Evolutionary conservation across 2,888 invertebrate genomes (phyloP).

Genomic region (Caenorhabditis drosophilae): DNA sequence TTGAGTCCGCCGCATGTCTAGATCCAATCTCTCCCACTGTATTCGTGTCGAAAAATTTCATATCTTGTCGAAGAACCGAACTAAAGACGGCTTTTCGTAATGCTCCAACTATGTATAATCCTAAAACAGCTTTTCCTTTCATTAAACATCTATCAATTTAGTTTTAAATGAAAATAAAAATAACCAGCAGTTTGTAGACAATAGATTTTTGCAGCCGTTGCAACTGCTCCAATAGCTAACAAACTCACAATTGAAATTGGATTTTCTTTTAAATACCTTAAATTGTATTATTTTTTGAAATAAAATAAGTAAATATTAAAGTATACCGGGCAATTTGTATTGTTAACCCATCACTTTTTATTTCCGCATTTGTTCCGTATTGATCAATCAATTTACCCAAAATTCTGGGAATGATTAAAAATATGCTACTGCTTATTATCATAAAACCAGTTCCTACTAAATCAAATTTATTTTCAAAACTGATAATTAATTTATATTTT

Average conservation of each 20-base stretch:
- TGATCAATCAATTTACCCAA: slow-evolving; percentile 86
- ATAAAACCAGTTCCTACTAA: slow-evolving; percentile 83
- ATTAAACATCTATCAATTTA: background rate
- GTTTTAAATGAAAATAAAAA: slow-evolving; percentile 7
- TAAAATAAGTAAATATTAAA: too few relatives aligned
- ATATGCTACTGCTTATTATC: slow-evolving; percentile 85
- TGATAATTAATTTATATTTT: background rate
- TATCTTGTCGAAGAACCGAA: slow-evolving; percentile 28
- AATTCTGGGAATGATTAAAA: slow-evolving; percentile 91
- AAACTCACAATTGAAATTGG: slow-evolving; percentile 74
- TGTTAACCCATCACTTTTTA: slow-evolving; percentile 7
- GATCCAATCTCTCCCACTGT: slow-evolving; percentile 34
- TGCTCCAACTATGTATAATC: slow-evolving; percentile 17
- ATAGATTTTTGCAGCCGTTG: slow-evolving; percentile 90
- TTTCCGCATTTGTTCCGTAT: slow-evolving; percentile 19
- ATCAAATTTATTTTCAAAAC: slow-evolving; percentile 4
- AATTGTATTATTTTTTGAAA: too few relatives aligned
- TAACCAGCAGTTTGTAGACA: slow-evolving; percentile 84
- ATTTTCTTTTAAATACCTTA: slow-evolving; percentile 71
- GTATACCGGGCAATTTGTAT: slow-evolving; percentile 76
- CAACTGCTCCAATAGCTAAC: slow-evolving; percentile 84
- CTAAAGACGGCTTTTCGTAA: slow-evolving; percentile 27
- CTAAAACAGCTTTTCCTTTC: slow-evolving; percentile 2
- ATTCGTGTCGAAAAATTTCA: slow-evolving; percentile 34
- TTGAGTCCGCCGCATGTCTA: slow-evolving; percentile 22